phyloP scores from a whole-genome alignment of 2,888 invertebrate genomes.

The Acrobeloides nanus region DNA sequence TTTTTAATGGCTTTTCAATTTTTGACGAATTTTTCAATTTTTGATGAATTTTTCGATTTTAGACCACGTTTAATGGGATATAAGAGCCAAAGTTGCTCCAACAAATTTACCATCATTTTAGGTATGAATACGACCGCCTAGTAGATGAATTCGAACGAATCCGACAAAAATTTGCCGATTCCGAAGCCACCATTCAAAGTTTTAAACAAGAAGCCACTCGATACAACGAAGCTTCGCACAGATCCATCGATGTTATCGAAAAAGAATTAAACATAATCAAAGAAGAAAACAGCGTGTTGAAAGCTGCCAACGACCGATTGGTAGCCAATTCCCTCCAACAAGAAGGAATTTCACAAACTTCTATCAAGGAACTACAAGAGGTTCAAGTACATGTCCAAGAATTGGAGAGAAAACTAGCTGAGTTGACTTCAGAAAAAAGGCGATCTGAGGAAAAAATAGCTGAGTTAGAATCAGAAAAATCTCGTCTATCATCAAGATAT shows the following conservation, averaged over 20 bases:
- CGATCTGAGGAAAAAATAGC: not conserved
- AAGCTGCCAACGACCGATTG: conserved; percentile 37
- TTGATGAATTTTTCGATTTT: no score
- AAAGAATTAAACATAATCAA: conserved; percentile 18
- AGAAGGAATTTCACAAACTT: conserved; percentile 5
- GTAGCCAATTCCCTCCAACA: conserved; percentile 30
- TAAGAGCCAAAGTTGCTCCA: no score
- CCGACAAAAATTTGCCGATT: conserved; percentile 10
- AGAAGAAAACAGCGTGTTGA: conserved; percentile 30
- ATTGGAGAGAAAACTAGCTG: conserved; percentile 28
- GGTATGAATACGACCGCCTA: conserved; percentile 25
- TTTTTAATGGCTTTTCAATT: no score
- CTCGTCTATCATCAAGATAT: conserved; percentile 2
- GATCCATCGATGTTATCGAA: conserved; percentile 12
- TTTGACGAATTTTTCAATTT: no score
- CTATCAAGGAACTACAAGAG: conserved; percentile 14
- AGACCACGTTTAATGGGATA: no score
- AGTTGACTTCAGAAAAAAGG: conserved; percentile 21
- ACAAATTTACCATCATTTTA: no score
- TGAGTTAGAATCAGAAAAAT: conserved; percentile 13
- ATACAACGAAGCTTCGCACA: conserved; percentile 6
- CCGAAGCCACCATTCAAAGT: conserved; percentile 5
- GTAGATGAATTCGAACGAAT: conserved; percentile 10
- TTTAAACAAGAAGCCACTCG: conserved; percentile 13
- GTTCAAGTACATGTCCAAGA: conserved; percentile 20